Conservation (phyloP, 2,888 invertebrate genomes). For the Kuschelorhynchus macadamiae region DNA sequence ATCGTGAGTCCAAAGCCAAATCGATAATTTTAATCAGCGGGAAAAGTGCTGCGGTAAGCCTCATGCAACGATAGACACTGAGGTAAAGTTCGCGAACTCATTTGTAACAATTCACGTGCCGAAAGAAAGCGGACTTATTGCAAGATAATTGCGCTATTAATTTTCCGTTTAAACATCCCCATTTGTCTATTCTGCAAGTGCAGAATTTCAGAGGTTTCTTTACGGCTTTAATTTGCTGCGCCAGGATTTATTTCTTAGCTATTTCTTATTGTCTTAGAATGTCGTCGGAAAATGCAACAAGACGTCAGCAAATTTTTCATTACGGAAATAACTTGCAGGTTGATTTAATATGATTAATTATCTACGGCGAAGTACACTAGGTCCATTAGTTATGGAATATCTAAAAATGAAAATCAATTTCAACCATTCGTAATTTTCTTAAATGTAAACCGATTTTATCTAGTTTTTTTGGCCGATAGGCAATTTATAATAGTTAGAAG, state of each 20-base stretch:
- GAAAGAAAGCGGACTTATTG: conserved; percentile 44
- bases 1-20: not conserved
- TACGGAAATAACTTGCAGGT: not conserved
- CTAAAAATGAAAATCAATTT: too few relatives aligned
- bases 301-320: conserved; percentile 1
- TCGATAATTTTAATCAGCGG: conserved; percentile 45
- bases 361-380: too few relatives aligned
- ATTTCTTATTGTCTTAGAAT: not conserved
- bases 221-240: conserved; percentile 30
- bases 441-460: too few relatives aligned
- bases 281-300: not conserved
- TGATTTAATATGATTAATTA: too few relatives aligned
- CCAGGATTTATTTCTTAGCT: conserved; percentile 25
- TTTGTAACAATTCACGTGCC: conserved; percentile 45
- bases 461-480: too few relatives aligned
- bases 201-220: conserved; percentile 37
- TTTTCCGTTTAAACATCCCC: conserved; percentile 46
- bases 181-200: conserved; percentile 46
- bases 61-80: conserved; percentile 22
- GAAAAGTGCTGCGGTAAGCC: conserved; percentile 35
- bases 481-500: too few relatives aligned
- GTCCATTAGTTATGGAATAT: too few relatives aligned
- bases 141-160: conserved; percentile 50
- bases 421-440: too few relatives aligned
- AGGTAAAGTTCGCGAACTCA: conserved; percentile 42